Base-by-base conservation (phyloP, 2,888 invertebrate species). In the Pharmacophagus antenor region DNA sequence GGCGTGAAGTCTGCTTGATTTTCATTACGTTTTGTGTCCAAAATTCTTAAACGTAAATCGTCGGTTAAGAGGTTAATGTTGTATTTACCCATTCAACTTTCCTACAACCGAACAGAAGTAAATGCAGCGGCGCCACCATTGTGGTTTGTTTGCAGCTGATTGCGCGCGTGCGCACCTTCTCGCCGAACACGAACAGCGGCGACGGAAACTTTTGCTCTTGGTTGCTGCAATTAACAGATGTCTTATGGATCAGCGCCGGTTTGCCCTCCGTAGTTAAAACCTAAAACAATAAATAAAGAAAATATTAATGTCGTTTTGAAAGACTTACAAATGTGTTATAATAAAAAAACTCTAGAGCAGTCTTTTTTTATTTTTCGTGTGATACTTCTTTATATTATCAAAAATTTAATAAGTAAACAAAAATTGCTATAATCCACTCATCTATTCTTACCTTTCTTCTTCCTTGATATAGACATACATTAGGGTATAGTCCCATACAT, bases 161-260 rank as follows among this genome's bases (percentile, higher is more conserved):
- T 0, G 98, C 98, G 57, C 97, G 92, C 0, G 99, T 98, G 57
- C 99, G 94, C 58, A 99, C 97, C 92, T 99, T 99, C 89, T 99
- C 99, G 0, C 99, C 98, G 82, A 99, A 99, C 59, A 99, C 96
- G 80, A 99, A 98, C 80, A 98, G 95, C 0, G 99, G 99, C 65
- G 96, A 98, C 0, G 96, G 95, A 76, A 99, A 99, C 65, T 92
- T 93, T 61, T 95, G 94, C 53, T 96, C 96, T 54, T 93, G 88
- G 77, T 96, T 96, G 70, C 94, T 95, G 82, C 97, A 97, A 88
- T 99, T 98, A 2, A 99, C 98, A 0, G 99, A 99, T 0, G 98
- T 97, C 85, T 99, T 99, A 88, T 99, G 98, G 63, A 99, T 95
- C 1, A 99, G 90, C 0, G 99, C 99, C 0, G 96, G 94, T 79